These are phyloP conservation scores for Entomobrya multifasciata DNA, from an alignment of 2,888 invertebrate genomes.

Conservation along the genomic window DNA sequence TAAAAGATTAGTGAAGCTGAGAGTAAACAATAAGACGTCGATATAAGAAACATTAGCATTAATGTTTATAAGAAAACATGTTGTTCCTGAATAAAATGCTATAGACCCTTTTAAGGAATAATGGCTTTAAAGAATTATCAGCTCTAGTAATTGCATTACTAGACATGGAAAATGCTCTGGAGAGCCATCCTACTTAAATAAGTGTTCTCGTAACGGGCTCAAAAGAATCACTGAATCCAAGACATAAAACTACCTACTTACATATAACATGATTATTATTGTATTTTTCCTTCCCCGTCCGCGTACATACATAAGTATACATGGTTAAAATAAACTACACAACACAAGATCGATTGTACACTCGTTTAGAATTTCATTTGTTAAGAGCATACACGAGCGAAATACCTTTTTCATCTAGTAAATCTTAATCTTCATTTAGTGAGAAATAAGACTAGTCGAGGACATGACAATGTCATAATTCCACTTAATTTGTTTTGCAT, in stretches of 20 bases:
- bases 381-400: too few species aligned
- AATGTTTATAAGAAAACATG: too few species aligned
- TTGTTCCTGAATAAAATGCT: too few species aligned
- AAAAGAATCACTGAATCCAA: constrained; percentile 42
- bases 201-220: constrained; percentile 40
- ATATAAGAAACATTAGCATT: too few species aligned
- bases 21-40: too few species aligned
- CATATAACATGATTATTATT: constrained; percentile 17
- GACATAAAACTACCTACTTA: not conserved
- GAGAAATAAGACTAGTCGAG: constrained; percentile 23
- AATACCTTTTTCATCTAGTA: not conserved
- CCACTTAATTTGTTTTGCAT: constrained; percentile 21
- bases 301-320: too few species aligned
- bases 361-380: too few species aligned
- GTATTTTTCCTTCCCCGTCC: not conserved
- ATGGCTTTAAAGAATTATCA: constrained; percentile 42
- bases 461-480: constrained; percentile 34
- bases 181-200: constrained; percentile 38
- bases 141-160: constrained; percentile 40
- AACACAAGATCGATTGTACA: too few species aligned
- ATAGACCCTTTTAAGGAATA: constrained; percentile 22
- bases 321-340: too few species aligned
- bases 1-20: constrained; percentile 20
- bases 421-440: constrained; percentile 40
- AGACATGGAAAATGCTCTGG: constrained; percentile 42